phyloP scores from a whole-genome alignment of 2,888 invertebrate species.

The Drosophila kokeensis region DNA sequence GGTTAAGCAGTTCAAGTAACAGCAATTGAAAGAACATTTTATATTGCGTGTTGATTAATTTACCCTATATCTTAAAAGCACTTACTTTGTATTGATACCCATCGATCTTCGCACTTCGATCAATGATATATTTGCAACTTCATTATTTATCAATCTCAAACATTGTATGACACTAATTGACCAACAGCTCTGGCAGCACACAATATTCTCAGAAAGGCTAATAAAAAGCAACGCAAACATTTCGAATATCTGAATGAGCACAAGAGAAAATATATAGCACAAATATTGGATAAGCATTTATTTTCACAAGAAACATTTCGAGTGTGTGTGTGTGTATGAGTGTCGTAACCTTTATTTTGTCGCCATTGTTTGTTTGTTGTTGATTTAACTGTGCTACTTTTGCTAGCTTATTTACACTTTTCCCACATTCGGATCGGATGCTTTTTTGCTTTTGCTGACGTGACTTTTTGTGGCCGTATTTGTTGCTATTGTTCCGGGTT shows the following conservation, averaged over 20 bases:
- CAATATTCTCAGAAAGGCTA: conserved; percentile 8
- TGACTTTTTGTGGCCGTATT: conserved; percentile 38
- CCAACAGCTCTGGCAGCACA: conserved; percentile 1
- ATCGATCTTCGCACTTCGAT: conserved; percentile 1
- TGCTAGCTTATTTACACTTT: conserved; percentile 61
- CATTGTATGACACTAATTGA: conserved; percentile 38
- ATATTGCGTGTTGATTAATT: background rate
- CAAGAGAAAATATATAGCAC: conserved; percentile 22
- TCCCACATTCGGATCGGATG: conserved; percentile 57
- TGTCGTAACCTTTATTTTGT: conserved; percentile 53
- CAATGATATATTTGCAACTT: background rate
- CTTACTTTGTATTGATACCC: background rate
- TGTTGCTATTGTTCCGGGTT: conserved; percentile 29
- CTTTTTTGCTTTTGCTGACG: conserved; percentile 42
- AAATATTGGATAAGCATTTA: conserved; percentile 39
- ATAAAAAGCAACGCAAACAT: conserved; percentile 22
- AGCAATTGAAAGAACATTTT: background rate
- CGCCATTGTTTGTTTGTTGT: conserved; percentile 36
- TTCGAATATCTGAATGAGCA: conserved; percentile 8
- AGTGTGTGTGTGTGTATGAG: conserved; percentile 14
- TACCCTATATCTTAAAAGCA: background rate
- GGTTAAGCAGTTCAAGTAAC: background rate
- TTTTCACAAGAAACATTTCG: conserved; percentile 43
- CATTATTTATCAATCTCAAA: conserved; percentile 17
- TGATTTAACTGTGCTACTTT: conserved; percentile 58